Conservation (phyloP, 2,888 invertebrate genomes). For the Heliconius cydno region DNA sequence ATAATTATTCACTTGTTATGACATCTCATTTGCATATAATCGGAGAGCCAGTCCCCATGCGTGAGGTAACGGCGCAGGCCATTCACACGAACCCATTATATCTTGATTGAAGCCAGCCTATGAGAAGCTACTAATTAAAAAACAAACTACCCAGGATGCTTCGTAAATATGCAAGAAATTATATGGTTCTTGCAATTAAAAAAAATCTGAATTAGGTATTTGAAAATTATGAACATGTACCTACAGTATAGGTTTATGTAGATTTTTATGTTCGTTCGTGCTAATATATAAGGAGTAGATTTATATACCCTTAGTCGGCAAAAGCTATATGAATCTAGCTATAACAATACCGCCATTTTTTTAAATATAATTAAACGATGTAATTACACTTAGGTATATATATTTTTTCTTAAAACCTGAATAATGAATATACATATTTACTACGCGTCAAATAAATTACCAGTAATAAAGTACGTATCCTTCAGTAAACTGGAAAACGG, state of each 20-base stretch:
- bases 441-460: constrained; percentile 6
- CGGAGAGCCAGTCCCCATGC: constrained; percentile 74
- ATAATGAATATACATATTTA: neutral
- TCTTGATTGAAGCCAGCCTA: constrained; percentile 80
- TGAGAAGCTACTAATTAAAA: constrained; percentile 83
- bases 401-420: neutral
- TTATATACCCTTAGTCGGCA: neutral
- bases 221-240: neutral
- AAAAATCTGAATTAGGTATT: constrained; percentile 18
- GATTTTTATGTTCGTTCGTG: neutral
- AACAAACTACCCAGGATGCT: constrained; percentile 77
- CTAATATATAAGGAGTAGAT: neutral
- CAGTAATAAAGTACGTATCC: constrained; percentile 17
- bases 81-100: constrained; percentile 79
- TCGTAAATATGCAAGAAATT: constrained; percentile 74
- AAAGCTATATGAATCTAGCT: too few species aligned
- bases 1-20: constrained; percentile 84
- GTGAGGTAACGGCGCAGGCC: constrained; percentile 80
- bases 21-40: constrained; percentile 84
- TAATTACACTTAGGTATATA: neutral
- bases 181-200: constrained; percentile 47
- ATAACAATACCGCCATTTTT: too few species aligned
- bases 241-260: neutral
- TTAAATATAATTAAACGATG: too few species aligned
- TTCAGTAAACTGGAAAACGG: constrained; percentile 39